Base-by-base conservation (phyloP, 30 jellyfish, hydroid and myxozoan species). In the Hydractinia symbiolongicarpus region DNA sequence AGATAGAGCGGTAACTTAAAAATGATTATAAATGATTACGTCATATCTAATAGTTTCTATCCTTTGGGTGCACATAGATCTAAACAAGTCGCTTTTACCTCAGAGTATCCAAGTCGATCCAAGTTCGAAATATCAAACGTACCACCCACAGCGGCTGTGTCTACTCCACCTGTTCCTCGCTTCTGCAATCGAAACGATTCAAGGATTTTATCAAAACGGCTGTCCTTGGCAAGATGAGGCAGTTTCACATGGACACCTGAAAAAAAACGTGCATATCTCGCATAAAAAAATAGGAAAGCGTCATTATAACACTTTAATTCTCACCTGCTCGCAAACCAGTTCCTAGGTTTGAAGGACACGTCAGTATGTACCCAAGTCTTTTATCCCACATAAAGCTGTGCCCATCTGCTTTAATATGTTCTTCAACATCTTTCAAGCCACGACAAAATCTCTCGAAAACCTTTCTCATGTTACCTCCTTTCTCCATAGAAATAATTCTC, bases 81-180 rank as follows among this genome's bases (percentile, higher is more conserved):
- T 30, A 30, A 30, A 2, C 2, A 30, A 30, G 44, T 30, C 2
- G 44, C 44, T 30, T 73, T 80, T 50, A 88, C 96, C 77, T 88
- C 95, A n/a, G 95, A 87, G 61, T 30, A 81, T 5, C 95, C 95
- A 53, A 87, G 55, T 6, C 95, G 90, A 76, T 87, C 95, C 10
- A 87, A 75, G 75, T 87, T 87, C 58, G 95, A 87, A 51, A 87
- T 74, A 53, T 87, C 95, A 16, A 79, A 81, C 21, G 83, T 78
- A 21, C 95, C 95, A 5, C 90, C 90, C 21, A 64, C 92, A 30
- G 95, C 79, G 8, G 95, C 95, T 40, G 95, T 87, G 87, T 87
- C 95, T 1, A 87, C 95, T 6, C 95, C 95, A 8, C 95, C 95
- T 20, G 96, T 84, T n/a, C 95, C 96, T 64, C 96, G 75, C 70